Percentiles rank a stretch among this genome's conserved stretches.
These are phyloP conservation scores for Apodemus sylvaticus DNA, from an alignment of 2,113 vertebrate species.

Conservation along the genomic window DNA sequence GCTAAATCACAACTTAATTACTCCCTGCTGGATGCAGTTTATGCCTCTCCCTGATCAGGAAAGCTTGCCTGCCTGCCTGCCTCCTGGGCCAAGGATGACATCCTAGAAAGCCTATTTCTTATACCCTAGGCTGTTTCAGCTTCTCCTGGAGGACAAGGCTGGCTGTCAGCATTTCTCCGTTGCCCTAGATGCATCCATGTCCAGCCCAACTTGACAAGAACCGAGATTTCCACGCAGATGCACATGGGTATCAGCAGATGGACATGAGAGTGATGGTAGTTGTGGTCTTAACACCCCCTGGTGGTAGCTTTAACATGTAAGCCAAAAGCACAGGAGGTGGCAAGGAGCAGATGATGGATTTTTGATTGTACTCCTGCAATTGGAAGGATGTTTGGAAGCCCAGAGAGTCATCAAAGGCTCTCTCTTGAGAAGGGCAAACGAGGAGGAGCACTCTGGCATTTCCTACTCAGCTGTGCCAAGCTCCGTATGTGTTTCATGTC, in stretches of 20 bases:
- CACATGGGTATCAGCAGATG: background rate
- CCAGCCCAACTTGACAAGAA: background rate
- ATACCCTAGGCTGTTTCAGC: background rate
- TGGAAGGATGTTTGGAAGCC: background rate
- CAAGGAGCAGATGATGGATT: background rate
- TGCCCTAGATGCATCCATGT: background rate
- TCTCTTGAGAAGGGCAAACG: background rate
- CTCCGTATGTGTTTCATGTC: background rate
- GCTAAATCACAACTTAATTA: background rate
- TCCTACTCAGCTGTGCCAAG: background rate
- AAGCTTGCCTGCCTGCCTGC: background rate
- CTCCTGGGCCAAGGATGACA: background rate
- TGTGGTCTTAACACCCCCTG: fast-evolving
- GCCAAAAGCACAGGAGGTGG: background rate
- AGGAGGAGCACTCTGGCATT: background rate
- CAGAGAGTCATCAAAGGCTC: background rate
- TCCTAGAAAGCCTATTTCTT: background rate
- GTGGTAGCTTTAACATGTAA: background rate
- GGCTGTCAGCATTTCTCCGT: background rate
- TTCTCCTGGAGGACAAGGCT: background rate
- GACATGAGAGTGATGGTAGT: background rate
- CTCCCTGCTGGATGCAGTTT: background rate
- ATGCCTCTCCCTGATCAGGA: background rate
- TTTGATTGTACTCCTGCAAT: background rate
- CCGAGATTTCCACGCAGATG: background rate